A percentile compares a stretch with the other conserved stretches of the same genome.
These are phyloP conservation scores for Ardeotis arabs DNA, from an alignment of 2,113 vertebrate species.

Conservation along the genomic window DNA sequence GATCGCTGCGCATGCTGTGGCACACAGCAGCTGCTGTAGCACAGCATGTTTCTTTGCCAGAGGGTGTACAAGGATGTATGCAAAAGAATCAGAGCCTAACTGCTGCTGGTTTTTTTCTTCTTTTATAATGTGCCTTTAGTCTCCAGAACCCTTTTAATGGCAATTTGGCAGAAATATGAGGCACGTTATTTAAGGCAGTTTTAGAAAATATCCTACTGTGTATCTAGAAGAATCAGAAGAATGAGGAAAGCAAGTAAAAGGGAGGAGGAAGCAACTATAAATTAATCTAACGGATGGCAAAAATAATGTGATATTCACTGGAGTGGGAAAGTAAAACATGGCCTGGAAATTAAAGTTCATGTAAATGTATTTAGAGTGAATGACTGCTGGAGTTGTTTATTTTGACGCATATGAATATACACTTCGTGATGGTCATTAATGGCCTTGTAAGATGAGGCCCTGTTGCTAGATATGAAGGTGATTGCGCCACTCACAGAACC, in stretches of 20 bases:
- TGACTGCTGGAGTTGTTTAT: not conserved
- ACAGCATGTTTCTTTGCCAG: not conserved
- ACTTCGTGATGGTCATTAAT: not conserved
- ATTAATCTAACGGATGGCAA: not conserved
- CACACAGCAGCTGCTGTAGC: not conserved
- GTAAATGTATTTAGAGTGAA: not conserved
- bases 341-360: not conserved
- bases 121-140: not conserved
- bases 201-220: not conserved
- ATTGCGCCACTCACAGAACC: not conserved
- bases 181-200: not conserved
- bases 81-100: not conserved
- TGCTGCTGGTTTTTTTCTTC: not conserved
- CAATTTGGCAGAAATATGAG: not conserved
- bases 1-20: rapidly evolving
- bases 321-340: not conserved
- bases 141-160: not conserved
- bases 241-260: not conserved
- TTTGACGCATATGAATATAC: not conserved
- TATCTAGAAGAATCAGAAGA: not conserved
- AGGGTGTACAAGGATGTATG: not conserved
- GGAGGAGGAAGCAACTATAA: not conserved
- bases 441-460: not conserved
- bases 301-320: not conserved
- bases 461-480: not conserved